These are phyloP conservation scores for Myotis vivesi DNA, from an alignment of 2,797 vertebrate species.

Conservation along the genomic window DNA sequence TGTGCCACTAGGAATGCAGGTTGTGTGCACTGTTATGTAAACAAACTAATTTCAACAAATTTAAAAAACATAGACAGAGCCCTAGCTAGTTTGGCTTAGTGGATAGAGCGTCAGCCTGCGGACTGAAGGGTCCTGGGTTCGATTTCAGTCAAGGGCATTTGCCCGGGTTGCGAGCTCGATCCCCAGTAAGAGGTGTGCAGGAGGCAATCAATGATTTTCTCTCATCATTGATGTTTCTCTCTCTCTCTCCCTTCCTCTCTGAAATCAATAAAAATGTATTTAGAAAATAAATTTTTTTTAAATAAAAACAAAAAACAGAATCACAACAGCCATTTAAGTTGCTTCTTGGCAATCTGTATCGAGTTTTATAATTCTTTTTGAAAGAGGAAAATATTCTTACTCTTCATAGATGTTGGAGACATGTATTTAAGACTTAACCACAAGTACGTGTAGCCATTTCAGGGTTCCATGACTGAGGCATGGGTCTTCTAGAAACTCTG, in stretches of 20 bases:
- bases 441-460: background rate
- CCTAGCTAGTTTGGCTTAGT: no score
- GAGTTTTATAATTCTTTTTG: slow-evolving; percentile 21
- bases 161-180: no score
- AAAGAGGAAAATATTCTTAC: background rate
- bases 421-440: background rate
- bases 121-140: no score
- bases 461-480: background rate
- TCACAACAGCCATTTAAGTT: background rate
- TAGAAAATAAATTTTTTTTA: no score
- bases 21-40: background rate
- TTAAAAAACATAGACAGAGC: background rate
- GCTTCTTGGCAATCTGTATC: background rate
- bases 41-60: background rate
- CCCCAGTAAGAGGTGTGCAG: no score
- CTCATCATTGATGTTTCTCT: no score
- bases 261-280: no score
- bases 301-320: no score
- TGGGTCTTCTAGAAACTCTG: background rate
- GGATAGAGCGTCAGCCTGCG: no score
- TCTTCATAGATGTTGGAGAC: background rate
- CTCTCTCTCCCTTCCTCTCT: no score
- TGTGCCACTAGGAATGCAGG: background rate
- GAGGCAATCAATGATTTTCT: no score
- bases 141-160: no score